Evolutionary conservation across 1,140 invertebrate species (phyloP), one percentile per base, ranked within the genome.

Genomic region (Vollenhovia emeryi): DNA sequence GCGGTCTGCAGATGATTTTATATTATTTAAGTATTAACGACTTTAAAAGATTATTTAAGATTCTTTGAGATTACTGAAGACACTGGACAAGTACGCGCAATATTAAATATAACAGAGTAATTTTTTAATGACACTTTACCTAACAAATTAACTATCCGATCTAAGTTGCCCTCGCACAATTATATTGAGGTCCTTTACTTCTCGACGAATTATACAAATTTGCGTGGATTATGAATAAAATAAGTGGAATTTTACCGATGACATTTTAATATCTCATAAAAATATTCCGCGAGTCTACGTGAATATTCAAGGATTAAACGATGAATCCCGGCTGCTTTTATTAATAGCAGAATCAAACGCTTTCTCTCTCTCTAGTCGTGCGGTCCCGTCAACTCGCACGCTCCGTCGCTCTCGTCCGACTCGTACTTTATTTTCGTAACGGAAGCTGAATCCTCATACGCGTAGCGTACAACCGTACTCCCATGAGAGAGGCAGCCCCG

Each of bases 351-450:
- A 88, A 88, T 89, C 55, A 59, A 88, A 71, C n/a, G 36, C 3
- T 68, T 71, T 60, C 82, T 68, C 48, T 43, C 4, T 75, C 68
- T 82, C 78, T 59, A n/a, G 64, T 82, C 78, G 36, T 71, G 48
- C 48, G 33, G 48, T 55, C 64, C 36, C 50, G 78, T 80, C 78
- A 55, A 84, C 62, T 88, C 57, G 87, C 75, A 89, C 87, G 87
- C 87, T 89, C 76, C 82, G 86, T 69, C 76, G 76, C 83, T 48
- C 43, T 78, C 86, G 60, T 84, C 62, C 71, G 18, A 79, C 69
- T 79, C 57, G 59, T 75, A 57, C 79, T 86, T 91, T 91, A 91
- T 91, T 92, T 92, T 91, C 74, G 89, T 91, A 91, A 92, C 91
- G 91, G 91, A 87, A 91, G 80, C 84, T 45, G 85, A 57, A 85